Evolutionary conservation across 2,113 vertebrate species (phyloP).

Genomic region (Crypturellus undulatus): DNA sequence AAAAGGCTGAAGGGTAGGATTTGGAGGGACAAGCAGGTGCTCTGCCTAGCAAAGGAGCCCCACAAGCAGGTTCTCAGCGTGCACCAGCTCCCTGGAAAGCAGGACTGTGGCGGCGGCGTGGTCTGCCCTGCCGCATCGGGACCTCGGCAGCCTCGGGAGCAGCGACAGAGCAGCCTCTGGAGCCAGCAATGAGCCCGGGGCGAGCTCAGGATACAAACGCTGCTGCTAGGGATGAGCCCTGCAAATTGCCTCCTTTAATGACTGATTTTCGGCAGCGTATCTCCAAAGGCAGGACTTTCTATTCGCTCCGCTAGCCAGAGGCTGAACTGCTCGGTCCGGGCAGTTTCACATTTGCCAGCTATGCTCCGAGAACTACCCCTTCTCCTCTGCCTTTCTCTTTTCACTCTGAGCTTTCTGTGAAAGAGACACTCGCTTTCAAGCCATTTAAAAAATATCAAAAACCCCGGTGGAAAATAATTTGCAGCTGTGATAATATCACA

Average conservation of each 20-base stretch:
- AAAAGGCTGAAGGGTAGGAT: neutral
- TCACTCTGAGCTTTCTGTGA: constrained; percentile 15
- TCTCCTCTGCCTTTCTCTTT: constrained; percentile 36
- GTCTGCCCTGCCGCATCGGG: accelerated
- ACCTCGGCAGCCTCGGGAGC: neutral
- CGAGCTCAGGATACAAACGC: neutral
- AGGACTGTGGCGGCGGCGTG: neutral
- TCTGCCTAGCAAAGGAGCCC: neutral
- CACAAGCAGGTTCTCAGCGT: neutral
- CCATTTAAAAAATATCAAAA: constrained; percentile 62
- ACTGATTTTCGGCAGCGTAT: neutral
- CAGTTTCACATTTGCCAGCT: constrained; percentile 58
- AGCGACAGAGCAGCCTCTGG: neutral
- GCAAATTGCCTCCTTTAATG: neutral
- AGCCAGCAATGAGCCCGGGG: neutral
- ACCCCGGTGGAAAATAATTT: constrained; percentile 80
- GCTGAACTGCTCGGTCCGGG: neutral
- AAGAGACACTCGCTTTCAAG: constrained; percentile 66
- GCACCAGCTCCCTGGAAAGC: neutral
- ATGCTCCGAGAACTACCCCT: constrained; percentile 47
- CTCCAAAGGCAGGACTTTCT: constrained; percentile 9
- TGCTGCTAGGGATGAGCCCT: neutral
- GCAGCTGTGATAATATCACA: constrained; percentile 84
- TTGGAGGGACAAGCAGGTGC: neutral
- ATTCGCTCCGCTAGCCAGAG: constrained; percentile 44